Evolutionary conservation across 2,888 invertebrate genomes (phyloP).

Genomic region (Drosophila conformis): DNA sequence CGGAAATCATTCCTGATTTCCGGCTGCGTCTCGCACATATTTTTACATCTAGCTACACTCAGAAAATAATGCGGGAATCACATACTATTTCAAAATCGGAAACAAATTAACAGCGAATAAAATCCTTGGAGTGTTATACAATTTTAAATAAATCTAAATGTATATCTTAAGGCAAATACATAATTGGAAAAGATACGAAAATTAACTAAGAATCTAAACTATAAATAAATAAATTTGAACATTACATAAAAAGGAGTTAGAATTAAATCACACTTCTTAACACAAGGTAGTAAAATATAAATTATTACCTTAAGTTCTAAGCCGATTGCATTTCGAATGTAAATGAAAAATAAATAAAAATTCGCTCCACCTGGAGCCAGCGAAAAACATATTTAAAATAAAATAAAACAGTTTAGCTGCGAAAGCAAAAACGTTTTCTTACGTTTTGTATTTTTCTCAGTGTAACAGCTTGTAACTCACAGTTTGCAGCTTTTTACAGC

Average conservation of each 20-base stretch:
- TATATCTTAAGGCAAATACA: not conserved
- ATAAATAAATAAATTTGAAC: too few relatives aligned
- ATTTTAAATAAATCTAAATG: not conserved
- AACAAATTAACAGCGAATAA: not conserved
- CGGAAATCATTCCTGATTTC: slow-evolving; percentile 65
- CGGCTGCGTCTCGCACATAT: slow-evolving; percentile 49
- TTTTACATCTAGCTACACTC: slow-evolving; percentile 31
- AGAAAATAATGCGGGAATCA: not conserved
- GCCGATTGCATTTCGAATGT: not conserved
- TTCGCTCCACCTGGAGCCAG: not conserved
- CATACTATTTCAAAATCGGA: not conserved
- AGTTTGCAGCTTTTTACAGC: slow-evolving; percentile 50
- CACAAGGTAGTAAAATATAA: not conserved
- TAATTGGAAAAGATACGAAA: not conserved
- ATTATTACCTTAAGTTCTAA: not conserved
- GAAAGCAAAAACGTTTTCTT: not conserved
- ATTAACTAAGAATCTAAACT: not conserved
- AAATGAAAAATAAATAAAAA: not conserved
- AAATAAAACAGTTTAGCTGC: not conserved
- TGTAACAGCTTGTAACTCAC: slow-evolving; percentile 21
- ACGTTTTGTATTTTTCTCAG: not conserved
- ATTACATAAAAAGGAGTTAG: too few relatives aligned
- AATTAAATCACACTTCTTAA: not conserved
- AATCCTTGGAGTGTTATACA: not conserved
- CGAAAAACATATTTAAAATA: not conserved